Evolutionary conservation across 2,797 vertebrate species (phyloP).

Genomic region (Sebastes cheni): DNA sequence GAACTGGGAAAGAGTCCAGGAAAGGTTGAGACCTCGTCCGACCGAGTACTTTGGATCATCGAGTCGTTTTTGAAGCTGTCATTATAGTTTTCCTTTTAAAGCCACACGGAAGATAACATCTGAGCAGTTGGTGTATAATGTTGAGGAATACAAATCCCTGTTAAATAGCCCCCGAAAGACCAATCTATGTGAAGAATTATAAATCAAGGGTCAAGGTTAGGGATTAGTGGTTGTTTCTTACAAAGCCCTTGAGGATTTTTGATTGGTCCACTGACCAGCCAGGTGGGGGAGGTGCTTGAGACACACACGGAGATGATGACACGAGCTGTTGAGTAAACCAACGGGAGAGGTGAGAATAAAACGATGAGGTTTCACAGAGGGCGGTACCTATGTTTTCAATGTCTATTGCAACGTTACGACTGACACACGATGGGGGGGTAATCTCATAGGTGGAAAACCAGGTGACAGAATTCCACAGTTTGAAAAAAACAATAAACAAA

Average conservation of each 20-base stretch:
- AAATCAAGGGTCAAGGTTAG: constrained; percentile 37
- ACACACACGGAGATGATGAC: constrained; percentile 47
- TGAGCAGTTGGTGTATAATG: background rate
- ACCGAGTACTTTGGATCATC: background rate
- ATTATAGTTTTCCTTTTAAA: background rate
- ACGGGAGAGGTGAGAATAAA: constrained; percentile 10
- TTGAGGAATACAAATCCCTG: constrained; percentile 29
- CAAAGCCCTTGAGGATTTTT: constrained; percentile 77
- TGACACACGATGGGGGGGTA: constrained; percentile 22
- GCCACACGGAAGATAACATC: constrained; percentile 3
- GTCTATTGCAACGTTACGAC: constrained; percentile 41
- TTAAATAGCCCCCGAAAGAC: constrained; percentile 13
- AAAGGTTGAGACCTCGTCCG: background rate
- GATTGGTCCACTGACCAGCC: constrained; percentile 72
- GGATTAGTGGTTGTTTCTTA: constrained; percentile 59
- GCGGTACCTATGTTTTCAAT: constrained; percentile 26
- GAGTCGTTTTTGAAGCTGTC: background rate
- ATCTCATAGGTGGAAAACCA: constrained; percentile 44
- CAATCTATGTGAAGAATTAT: constrained; percentile 13
- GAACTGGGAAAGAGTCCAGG: background rate
- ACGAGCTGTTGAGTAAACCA: constrained; percentile 33
- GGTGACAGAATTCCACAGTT: constrained; percentile 27
- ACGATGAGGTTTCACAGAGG: constrained; percentile 45
- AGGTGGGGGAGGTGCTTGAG: constrained; percentile 45
- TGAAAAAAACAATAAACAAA: constrained; percentile 7